Base-by-base conservation (phyloP, 2,113 vertebrate genomes). In the Enhydra lutris region DNA sequence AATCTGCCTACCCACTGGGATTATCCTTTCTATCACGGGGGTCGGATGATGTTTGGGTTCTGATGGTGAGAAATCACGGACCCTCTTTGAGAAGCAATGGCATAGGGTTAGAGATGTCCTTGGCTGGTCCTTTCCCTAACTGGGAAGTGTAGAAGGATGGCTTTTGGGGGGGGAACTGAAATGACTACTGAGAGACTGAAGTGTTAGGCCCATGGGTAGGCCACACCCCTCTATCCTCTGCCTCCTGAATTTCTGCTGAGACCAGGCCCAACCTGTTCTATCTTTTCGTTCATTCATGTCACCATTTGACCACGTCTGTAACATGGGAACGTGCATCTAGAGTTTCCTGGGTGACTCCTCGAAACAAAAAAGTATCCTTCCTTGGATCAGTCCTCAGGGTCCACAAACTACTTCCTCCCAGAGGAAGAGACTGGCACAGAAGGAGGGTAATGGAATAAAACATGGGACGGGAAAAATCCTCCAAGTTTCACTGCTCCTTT, bases 91-190 rank as follows among this genome's bases (percentile, higher is more conserved):
- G 57, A 52, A 78, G n/a, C 63, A 21, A 8, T 59, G 67, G 13
- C 1, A 1, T 8, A 6, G 7, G 1, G 1, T 4, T 8, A 59
- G 24, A 8, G 42, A 20, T 4, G n/a, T 6, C 34, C 31, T 31
- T 20, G 2, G 1, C 2, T 7, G 20, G 34, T 50, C 24, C 24
- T 65, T 42, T 67, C 39, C 36, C 18, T 34, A 0, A 42, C 14
- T 10, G 45, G 31, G 18, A 47, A 18, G 18, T 20, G 4, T 26
- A 69, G 50, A 17, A 31, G 26, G 13, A 31, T 14, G 31, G 10
- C 47, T 23, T 42, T 3, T 9, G 7, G 2, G 8, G 0, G 0
- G 4, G 39, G 13, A 50, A 2, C 47, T 29, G 29, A 63, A 52
- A 42, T 52, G 78, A 45, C 76, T 2, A 24, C 6, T 24, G 45